A percentile compares a stretch with the other conserved stretches of the same genome.
phyloP scores from a whole-genome alignment of 2,888 invertebrate genomes.

The Diogma glabrata region DNA sequence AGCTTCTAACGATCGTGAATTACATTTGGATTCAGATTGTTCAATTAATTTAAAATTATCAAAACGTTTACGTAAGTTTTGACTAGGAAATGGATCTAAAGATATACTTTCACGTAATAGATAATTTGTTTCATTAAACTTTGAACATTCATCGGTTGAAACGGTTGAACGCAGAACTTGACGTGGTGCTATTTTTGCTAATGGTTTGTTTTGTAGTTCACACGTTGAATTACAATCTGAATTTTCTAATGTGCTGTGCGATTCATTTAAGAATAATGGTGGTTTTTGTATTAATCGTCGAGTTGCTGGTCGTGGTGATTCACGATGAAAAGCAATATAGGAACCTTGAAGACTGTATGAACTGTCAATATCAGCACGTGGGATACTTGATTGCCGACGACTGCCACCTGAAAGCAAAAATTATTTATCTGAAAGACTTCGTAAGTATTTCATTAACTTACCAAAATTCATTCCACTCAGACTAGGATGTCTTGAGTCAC shows the following conservation, averaged over 20 bases:
- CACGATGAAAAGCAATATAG: conserved; percentile 21
- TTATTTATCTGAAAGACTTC: neutral
- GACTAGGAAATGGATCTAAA: conserved; percentile 48
- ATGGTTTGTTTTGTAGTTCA: conserved; percentile 24
- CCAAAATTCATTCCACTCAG: conserved; percentile 48
- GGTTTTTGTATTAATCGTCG: conserved; percentile 37
- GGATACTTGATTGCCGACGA: conserved; percentile 54
- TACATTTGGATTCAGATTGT: conserved; percentile 31
- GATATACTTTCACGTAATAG: conserved; percentile 49
- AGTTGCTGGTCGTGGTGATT: conserved; percentile 33
- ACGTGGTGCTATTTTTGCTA: conserved; percentile 36
- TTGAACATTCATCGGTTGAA: conserved; percentile 24
- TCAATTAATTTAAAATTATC: conserved; percentile 27
- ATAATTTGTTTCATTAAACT: conserved; percentile 16
- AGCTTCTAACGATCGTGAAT: conserved; percentile 33
- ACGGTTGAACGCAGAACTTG: conserved; percentile 42
- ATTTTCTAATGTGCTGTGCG: conserved; percentile 35
- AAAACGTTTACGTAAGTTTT: conserved; percentile 25
- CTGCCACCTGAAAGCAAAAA: conserved; percentile 39
- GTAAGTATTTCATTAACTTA: conserved; percentile 9
- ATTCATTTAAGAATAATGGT: conserved; percentile 41
- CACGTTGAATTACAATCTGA: conserved; percentile 27
- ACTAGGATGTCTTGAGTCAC: conserved; percentile 69
- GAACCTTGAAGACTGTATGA: conserved; percentile 44
- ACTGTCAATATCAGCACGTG: conserved; percentile 44